Base-by-base conservation (phyloP, 2,113 vertebrate species). In the Galbula dea region DNA sequence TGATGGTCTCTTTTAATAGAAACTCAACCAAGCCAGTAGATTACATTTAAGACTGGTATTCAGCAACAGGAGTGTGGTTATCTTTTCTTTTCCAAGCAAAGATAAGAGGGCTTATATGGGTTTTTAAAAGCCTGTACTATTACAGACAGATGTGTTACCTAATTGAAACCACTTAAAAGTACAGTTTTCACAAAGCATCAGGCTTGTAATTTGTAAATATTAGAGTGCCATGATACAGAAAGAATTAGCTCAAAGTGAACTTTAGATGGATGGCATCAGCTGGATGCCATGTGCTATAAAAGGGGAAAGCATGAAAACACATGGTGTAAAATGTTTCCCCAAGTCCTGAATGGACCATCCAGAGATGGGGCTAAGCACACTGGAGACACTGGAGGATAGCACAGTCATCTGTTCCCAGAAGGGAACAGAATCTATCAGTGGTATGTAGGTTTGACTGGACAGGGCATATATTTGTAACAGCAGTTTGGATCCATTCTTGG, bases 391-490 rank as follows among this genome's bases (percentile, higher is more conserved):
- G 15, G 20, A 59, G 62, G 45, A 36, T 2, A 61, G 21, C 18
- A 30, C 13, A 32, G 18, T 45, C 7, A 48, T 21, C 37, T 78
- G 3, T 37, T 67, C 36, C 26, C 22, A 6, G 57, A 57, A 41
- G 29, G 52, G 20, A 85, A 61, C 20, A n/a, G 8, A 16, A 26
- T 39, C 29, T 82, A 13, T 10, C 43, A 45, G 15, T 7, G 2
- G 17, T 23, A 24, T 22, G 45, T 49, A 24, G 39, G 43, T 4
- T 15, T 36, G n/a, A 52, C 37, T n/a, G 43, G 16, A 62, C 6
- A n/a, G 30, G 27, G 5, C 1, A 0, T 30, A 7, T 17, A 24
- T 46, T 41, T 9, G 0, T 36, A 51, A n/a, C 1, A 68, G n/a
- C 24, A 37, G 19, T 43, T 57, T 45, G 45, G 59, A 52, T 34